Base-by-base conservation (phyloP, 2,888 invertebrate species). In the Cordilura impudica region DNA sequence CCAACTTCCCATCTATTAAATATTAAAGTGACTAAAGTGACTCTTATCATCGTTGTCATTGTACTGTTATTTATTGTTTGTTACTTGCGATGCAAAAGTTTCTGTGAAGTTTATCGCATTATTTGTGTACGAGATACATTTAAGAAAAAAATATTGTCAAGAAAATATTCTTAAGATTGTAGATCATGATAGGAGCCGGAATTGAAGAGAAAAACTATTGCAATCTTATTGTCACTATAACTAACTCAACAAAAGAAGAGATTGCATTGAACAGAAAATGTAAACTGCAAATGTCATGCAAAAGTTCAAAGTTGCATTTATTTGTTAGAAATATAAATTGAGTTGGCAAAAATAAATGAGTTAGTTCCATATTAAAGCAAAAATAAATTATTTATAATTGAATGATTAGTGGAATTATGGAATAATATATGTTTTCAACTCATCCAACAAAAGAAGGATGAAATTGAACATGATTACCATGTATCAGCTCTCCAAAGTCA, bases 191-290 rank as follows among this genome's bases (percentile, higher is more conserved):
- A 39, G 0, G n/a, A 2, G n/a, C n/a, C 35, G n/a, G n/a, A 8
- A 39, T 39, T n/a, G 12, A n/a, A 39, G n/a, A 21, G 12, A 81
- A 85, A 45, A 54, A 54, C 43, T 67, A 67, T 61, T 67, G 74
- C 60, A 74, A 74, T 74, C 67, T 67, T 74, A 67, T 74, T 74
- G 74, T 74, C 74, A 67, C 74, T 74, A 67, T 74, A 66, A 74
- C 74, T 67, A 45, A 60, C 45, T 53, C 35, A 26, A 53, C 16
- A 56, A 58, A 19, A 0, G 19, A 58, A 45, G 12, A 26, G 26
- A 23, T 35, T 18, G n/a, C 29, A n/a, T 51, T 10, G 14, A 16
- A 66, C 18, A 43, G 21, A 53, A 58, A 51, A 23, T 60, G 3
- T 54, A 61, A 75, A 61, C 19, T 60, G 67, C 45, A 54, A 54